Base-by-base conservation (phyloP, 2,113 vertebrate genomes). In the Spermophilus dauricus region DNA sequence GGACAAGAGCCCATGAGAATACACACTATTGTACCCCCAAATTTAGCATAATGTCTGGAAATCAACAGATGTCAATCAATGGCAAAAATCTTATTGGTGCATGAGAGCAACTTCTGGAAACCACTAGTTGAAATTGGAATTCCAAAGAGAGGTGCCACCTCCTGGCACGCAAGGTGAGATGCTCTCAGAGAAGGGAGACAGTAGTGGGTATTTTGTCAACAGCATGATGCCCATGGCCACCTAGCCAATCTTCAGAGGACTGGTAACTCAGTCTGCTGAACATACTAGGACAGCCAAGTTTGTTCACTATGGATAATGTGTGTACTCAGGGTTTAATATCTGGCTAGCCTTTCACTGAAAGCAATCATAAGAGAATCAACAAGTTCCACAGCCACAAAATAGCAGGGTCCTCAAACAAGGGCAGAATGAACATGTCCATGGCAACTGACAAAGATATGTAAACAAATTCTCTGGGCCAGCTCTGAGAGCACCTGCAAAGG, bases 31-130 rank as follows among this genome's bases (percentile, higher is more conserved):
- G 24, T 42, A 90, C 20, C 58, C 53, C 92, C 76, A 95, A 85
- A 93, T 20, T 67, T 58, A 78, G 80, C 39, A 89, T 37, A 58
- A 88, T 53, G 61, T 34, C 61, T 95, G 28, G 65, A 96, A 96
- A 89, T 28, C 39, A 75, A 78, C 1, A 61, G 12, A 11, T 34
- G 72, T 42, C 8, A 70, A 84, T 86, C 93, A 88, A 91, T 1
- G 1, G 30, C 9, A 75, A 95, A 78, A 83, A 51, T 37, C 42
- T 3, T 17, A 89, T 37, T 63, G 37, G 45, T 48, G 24, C 18
- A 45, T 11, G 34, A 89, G 45, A 96, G 14, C 18, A 86, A 90
- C 34, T 61, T 81, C n/a, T 53, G 28, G 56, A 91, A 86, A 81
- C 12, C 26, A 76, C 9, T 20, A 42, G 11, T 39, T 77, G 17